Conservation (phyloP, 2,888 invertebrate species). For the Ornithoptera alexandrae region DNA sequence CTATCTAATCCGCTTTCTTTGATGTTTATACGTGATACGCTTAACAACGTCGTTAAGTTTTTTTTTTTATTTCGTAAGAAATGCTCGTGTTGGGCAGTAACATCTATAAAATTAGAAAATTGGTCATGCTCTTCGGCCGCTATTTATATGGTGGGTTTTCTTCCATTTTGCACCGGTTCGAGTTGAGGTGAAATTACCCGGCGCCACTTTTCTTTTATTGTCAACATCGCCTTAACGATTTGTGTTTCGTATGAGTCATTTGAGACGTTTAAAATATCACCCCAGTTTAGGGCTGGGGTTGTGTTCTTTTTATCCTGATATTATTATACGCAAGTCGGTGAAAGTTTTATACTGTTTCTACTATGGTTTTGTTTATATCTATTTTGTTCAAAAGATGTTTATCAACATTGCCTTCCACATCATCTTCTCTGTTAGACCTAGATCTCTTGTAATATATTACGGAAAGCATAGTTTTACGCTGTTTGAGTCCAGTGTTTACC, state of each 20-base stretch:
- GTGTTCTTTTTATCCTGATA: constrained; percentile 31
- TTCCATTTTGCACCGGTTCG: constrained; percentile 62
- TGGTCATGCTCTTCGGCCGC: constrained; percentile 63
- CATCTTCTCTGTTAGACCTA: no score
- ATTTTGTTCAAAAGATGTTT: no score
- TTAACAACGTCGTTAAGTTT: constrained; percentile 35
- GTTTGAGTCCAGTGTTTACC: no score
- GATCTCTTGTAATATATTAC: no score
- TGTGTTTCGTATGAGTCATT: constrained; percentile 71
- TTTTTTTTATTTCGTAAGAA: constrained; percentile 39
- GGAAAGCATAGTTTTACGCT: no score
- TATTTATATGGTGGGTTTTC: constrained; percentile 68
- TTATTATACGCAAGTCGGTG: neutral
- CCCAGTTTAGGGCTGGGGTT: constrained; percentile 33
- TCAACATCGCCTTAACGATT: constrained; percentile 53
- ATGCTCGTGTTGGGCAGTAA: constrained; percentile 27
- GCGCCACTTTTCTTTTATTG: constrained; percentile 69
- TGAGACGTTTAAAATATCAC: constrained; percentile 56
- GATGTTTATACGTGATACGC: constrained; percentile 14
- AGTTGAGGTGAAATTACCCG: constrained; percentile 67
- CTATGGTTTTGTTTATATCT: no score
- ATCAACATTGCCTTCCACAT: no score
- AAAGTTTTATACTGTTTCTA: no score
- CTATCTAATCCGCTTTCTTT: constrained; percentile 9
- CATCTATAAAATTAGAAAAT: constrained; percentile 68